Percentiles rank a stretch among this genome's conserved stretches.
These are phyloP conservation scores for Ferrisia virgata DNA, from an alignment of 2,888 invertebrate species.

Conservation along the genomic window DNA sequence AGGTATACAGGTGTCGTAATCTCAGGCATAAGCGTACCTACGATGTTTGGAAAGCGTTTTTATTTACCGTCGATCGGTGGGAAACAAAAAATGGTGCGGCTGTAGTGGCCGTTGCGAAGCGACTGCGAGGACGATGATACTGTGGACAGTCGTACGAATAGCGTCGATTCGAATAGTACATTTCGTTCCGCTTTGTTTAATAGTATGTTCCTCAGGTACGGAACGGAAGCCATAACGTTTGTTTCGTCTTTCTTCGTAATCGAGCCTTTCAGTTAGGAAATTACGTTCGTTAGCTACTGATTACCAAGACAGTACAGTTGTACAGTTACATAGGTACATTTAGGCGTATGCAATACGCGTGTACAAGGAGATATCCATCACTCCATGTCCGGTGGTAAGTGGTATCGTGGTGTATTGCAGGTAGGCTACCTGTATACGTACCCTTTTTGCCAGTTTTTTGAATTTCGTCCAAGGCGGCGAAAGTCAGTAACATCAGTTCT, in stretches of 20 bases:
- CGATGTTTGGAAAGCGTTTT: too few relatives aligned
- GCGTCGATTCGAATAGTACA: neutral
- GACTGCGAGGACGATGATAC: neutral
- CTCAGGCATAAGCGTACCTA: too few relatives aligned
- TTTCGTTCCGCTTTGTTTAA: neutral
- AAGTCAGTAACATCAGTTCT: slow-evolving; percentile 77
- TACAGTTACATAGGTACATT: too few relatives aligned
- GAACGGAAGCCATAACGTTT: neutral
- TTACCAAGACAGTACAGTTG: too few relatives aligned
- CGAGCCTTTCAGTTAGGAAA: too few relatives aligned
- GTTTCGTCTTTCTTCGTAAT: neutral
- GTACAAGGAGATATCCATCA: too few relatives aligned
- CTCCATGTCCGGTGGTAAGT: neutral
- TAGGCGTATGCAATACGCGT: too few relatives aligned
- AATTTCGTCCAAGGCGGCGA: slow-evolving; percentile 60
- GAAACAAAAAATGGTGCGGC: neutral
- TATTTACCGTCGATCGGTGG: neutral
- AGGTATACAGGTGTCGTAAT: too few relatives aligned
- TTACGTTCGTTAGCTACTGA: too few relatives aligned
- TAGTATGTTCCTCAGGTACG: neutral
- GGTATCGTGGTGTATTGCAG: neutral
- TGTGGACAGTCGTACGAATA: neutral
- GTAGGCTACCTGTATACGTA: slow-evolving; percentile 3
- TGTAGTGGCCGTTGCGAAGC: neutral
- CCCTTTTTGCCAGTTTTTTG: slow-evolving; percentile 34